Evolutionary conservation across 2,113 vertebrate species (phyloP), one percentile per base, ranked within the genome.

Genomic region (Zapornia atra): DNA sequence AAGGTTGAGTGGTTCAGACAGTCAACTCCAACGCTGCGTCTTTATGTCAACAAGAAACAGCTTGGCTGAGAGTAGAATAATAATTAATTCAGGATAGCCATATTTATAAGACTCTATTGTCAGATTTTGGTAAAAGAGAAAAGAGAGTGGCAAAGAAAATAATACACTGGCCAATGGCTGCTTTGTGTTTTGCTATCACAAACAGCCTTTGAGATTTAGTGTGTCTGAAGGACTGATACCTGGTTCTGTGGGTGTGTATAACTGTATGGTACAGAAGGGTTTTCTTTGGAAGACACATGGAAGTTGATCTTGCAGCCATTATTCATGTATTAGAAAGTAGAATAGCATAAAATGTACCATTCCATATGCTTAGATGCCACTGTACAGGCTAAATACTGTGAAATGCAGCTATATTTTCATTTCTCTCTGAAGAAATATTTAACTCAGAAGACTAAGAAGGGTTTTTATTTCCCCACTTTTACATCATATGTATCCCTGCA

Each of bases 121-220:
- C 18, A 56, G 46, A 71, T 66, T 80, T 66, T 51, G 40, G 31
- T 19, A 40, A 80, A n/a, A 85, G 51, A 18, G 10, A 70, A 34
- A 90, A 46, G 16, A 26, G 5, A n/a, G 42, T 14, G 24, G 22
- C 42, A 77, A 48, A 44, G 44, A 40, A 69, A 44, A 60, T 24
- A 2, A 14, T 13, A 51, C 1, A 2, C 15, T 15, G 63, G n/a
- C 5, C 24, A 29, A 6, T 1, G 7, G 26, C 2, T 16, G 4
- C 17, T 88, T 66, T 51, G 20, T 46, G 3, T 44, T 84, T 71
- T 81, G 21, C 8, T 21, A 12, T n/a, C 25, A 31, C 22, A 56
- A 54, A 25, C 44, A 56, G 33, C 5, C 28, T 63, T 40, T 25
- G 51, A n/a, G 26, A 42, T 70, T 51, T 11, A 18, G 12, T n/a